Base-by-base conservation (phyloP, 2,888 invertebrate species). In the Cenopis cana region DNA sequence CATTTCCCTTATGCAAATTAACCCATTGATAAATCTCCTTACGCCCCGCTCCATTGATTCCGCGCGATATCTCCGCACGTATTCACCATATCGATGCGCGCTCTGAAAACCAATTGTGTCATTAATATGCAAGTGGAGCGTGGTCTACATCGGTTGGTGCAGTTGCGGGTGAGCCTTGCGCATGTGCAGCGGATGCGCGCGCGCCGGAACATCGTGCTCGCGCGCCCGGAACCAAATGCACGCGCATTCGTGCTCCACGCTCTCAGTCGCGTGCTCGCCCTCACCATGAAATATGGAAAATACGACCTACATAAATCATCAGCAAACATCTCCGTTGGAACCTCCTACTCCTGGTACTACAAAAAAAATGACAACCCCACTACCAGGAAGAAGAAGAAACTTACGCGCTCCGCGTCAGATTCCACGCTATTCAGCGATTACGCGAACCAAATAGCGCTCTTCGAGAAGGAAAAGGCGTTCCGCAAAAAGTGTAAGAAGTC, bases 361-460 rank as follows among this genome's bases (percentile, higher is more conserved):
- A 89, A 82, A 80, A 91, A 91, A 82, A 90, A 87, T 75, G 89
- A 93, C 68, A 87, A 87, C 78, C 81, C 85, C 38, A 81, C 87
- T 57, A 81, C 84, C 36, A 82, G 82, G 49, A 89, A 87, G 78
- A 89, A 89, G 75, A 89, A 87, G 76, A 86, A 82, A 6, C 77
- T 93, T 8, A 79, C 80, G 38, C 86, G 93, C 82, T 82, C 91
- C 52, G 85, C 89, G n/a, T 94, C 94, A 6, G 93, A 91, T 68
- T 94, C 94, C 0, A 94, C 93, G 41, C 87, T 94, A 61, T 93
- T 94, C 82, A 94, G 94, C 82, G 94, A 94, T 77, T 94, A 93
- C 79, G 84, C 88, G 10, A 93, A 92, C 76, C 94, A 94, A 83
- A 89, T 94, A 77, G 81, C 89, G 72, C 79, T 94, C 56, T 94